Evolutionary conservation across 2,797 vertebrate genomes (phyloP).

Genomic region (Takifugu rubripes): DNA sequence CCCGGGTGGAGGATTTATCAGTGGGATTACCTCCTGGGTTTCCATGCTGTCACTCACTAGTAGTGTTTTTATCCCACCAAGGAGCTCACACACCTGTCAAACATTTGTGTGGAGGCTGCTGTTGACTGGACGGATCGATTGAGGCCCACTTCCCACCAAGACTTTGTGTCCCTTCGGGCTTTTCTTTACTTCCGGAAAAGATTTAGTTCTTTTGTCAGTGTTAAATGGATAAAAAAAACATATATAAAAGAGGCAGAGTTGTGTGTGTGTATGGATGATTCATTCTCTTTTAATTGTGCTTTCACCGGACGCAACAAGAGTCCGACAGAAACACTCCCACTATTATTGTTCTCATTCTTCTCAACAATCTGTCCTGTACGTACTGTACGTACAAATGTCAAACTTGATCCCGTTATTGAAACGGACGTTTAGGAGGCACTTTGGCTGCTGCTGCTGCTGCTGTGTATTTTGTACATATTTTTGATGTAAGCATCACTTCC

Average conservation of each 20-base stretch:
- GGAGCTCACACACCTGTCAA: constrained; percentile 27
- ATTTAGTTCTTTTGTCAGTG: too few relatives aligned
- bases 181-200: too few relatives aligned
- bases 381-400: constrained; percentile 42
- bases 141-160: constrained; percentile 39
- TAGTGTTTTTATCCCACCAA: constrained; percentile 28
- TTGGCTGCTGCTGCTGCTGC: constrained; percentile 61
- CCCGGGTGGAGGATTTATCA: constrained; percentile 67
- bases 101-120: constrained; percentile 26
- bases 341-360: constrained; percentile 6
- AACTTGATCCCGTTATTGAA: constrained; percentile 20
- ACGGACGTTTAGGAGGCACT: constrained; percentile 48
- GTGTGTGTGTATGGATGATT: neutral
- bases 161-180: constrained; percentile 56
- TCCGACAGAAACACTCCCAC: neutral
- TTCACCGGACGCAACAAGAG: too few relatives aligned
- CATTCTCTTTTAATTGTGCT: too few relatives aligned
- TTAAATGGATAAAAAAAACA: too few relatives aligned
- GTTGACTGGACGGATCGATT: too few relatives aligned
- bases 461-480: constrained; percentile 37
- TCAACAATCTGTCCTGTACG: constrained; percentile 23
- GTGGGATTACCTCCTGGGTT: constrained; percentile 50
- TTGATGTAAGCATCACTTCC: constrained; percentile 64
- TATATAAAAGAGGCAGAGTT: neutral
- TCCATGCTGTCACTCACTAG: constrained; percentile 40